These are phyloP conservation scores for Toxonevra muliebris DNA, from an alignment of 2,888 invertebrate genomes.

Conservation along the genomic window DNA sequence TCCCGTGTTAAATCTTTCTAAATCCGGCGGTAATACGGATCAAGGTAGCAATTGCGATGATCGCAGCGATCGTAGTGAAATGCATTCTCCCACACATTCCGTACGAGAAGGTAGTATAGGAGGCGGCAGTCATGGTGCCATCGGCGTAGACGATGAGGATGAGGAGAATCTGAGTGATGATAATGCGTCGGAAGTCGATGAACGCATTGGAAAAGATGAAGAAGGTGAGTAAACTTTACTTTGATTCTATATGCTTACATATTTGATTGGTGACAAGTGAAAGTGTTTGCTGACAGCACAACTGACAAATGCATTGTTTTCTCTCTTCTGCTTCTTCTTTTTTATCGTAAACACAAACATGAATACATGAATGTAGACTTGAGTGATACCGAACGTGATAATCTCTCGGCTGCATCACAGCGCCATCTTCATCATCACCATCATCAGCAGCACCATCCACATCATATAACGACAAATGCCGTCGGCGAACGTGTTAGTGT, in stretches of 20 bases:
- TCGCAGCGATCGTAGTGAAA: slow-evolving; percentile 72
- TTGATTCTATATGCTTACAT: slow-evolving; percentile 24
- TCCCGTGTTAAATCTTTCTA: slow-evolving; percentile 91
- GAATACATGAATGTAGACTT: too few relatives aligned
- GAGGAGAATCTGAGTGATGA: slow-evolving; percentile 86
- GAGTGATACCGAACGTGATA: slow-evolving; percentile 63
- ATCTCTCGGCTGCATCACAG: slow-evolving; percentile 59
- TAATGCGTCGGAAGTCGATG: slow-evolving; percentile 86
- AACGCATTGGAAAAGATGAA: slow-evolving; percentile 66
- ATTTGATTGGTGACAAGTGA: slow-evolving; percentile 25
- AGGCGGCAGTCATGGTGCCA: slow-evolving; percentile 49
- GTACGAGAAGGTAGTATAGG: slow-evolving; percentile 64
- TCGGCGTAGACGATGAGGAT: slow-evolving; percentile 66
- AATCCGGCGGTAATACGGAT: slow-evolving; percentile 77
- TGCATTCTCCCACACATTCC: slow-evolving; percentile 70
- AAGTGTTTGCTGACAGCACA: slow-evolving; percentile 19
- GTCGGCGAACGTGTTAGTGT: slow-evolving; percentile 72
- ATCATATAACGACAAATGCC: slow-evolving; percentile 62
- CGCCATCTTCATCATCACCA: slow-evolving; percentile 48
- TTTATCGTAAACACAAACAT: slow-evolving; percentile 1
- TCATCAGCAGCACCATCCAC: slow-evolving; percentile 44
- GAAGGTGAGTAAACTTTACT: slow-evolving; percentile 59
- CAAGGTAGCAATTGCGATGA: slow-evolving; percentile 73
- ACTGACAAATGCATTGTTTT: slow-evolving; percentile 20
- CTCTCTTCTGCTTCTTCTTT: slow-evolving; percentile 17